These are phyloP conservation scores for Maniola hyperantus DNA, from an alignment of 2,888 invertebrate genomes.

Conservation along the genomic window DNA sequence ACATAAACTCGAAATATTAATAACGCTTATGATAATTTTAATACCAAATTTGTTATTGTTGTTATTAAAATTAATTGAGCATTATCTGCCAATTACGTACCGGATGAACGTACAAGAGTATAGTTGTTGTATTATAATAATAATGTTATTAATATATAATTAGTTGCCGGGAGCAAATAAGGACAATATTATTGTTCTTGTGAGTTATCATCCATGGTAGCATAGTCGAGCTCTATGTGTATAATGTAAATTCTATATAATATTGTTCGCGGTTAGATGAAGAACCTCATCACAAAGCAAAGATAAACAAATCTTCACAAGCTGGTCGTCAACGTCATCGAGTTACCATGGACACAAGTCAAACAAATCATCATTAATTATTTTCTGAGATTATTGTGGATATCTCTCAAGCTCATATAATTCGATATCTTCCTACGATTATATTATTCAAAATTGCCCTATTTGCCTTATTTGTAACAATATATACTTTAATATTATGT, in stretches of 20 bases:
- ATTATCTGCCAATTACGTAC: slow-evolving; percentile 38
- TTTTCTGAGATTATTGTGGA: too few relatives aligned
- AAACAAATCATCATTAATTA: too few relatives aligned
- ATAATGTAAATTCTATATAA: not conserved
- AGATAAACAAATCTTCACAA: too few relatives aligned
- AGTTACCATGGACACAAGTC: too few relatives aligned
- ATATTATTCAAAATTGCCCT: too few relatives aligned
- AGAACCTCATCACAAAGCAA: too few relatives aligned
- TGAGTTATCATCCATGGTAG: slow-evolving; percentile 2
- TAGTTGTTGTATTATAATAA: slow-evolving; percentile 13
- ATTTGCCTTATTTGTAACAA: too few relatives aligned
- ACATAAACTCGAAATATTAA: not conserved
- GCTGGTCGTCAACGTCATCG: too few relatives aligned
- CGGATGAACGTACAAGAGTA: slow-evolving; percentile 27
- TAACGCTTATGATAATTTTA: not conserved
- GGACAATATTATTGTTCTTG: slow-evolving; percentile 34
- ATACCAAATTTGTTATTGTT: slow-evolving; percentile 26
- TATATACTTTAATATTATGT: too few relatives aligned
- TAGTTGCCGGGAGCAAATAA: slow-evolving; percentile 39
- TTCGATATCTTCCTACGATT: too few relatives aligned
- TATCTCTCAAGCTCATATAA: too few relatives aligned
- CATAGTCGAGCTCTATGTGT: not conserved
- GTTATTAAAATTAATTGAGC: slow-evolving; percentile 34
- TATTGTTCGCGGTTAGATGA: too few relatives aligned
- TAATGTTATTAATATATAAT: slow-evolving; percentile 35